Evolutionary conservation across 2,888 invertebrate species (phyloP).

Genomic region (Amblyjoppa fuscipennis): DNA sequence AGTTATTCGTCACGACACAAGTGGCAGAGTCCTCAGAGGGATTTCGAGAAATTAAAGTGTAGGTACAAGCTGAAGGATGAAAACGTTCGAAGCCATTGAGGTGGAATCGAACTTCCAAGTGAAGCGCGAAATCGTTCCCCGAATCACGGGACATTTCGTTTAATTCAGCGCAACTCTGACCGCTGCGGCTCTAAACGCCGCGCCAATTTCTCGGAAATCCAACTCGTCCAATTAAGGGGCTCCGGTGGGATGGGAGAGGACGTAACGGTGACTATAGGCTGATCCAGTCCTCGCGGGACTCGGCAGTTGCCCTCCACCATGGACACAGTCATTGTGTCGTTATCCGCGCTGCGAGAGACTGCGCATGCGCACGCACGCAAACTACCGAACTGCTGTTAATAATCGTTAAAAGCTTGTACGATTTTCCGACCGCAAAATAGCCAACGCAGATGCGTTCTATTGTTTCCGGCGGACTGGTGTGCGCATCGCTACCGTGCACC

Average conservation of each 20-base stretch:
- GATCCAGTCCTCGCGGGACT: constrained; percentile 8
- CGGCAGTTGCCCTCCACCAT: background rate
- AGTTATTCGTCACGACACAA: too few relatives aligned
- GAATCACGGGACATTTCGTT: background rate
- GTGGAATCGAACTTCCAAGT: background rate
- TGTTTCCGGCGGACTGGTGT: constrained; percentile 15
- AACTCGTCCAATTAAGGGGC: constrained; percentile 45
- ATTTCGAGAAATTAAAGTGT: background rate
- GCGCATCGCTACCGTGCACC: constrained; percentile 5
- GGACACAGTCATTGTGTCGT: background rate
- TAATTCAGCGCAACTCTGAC: constrained; percentile 20
- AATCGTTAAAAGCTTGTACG: constrained; percentile 29
- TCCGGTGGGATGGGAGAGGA: constrained; percentile 8
- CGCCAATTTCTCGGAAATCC: constrained; percentile 43
- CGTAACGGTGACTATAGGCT: background rate
- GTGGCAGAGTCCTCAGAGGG: too few relatives aligned
- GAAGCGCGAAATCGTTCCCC: background rate
- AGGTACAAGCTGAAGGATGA: background rate
- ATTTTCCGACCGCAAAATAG: constrained; percentile 36
- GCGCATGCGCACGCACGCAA: background rate
- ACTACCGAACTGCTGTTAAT: constrained; percentile 12
- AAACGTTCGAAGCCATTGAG: background rate
- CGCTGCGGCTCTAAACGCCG: constrained; percentile 5
- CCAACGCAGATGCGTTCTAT: constrained; percentile 32
- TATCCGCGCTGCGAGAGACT: constrained; percentile 7